phyloP scores from a whole-genome alignment of 2,888 invertebrate genomes.

The Stenotaenia linearis region DNA sequence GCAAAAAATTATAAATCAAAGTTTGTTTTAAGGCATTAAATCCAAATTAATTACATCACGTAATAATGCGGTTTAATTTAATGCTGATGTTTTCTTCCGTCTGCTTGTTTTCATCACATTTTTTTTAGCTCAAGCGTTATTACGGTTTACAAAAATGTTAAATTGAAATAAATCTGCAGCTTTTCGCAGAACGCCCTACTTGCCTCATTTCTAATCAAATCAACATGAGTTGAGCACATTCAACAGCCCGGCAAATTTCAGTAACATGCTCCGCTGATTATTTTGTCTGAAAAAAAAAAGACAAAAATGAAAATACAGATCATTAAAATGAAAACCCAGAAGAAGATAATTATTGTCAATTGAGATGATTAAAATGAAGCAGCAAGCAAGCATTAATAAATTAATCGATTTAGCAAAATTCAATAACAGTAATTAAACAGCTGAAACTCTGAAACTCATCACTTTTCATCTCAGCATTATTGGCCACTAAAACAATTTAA shows the following conservation, averaged over 20 bases:
- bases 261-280: slow-evolving; percentile 10
- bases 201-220: slow-evolving; percentile 20
- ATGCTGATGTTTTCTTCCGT: background rate
- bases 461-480: too few relatives aligned
- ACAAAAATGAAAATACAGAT: slow-evolving; percentile 10
- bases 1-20: background rate
- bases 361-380: background rate
- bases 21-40: background rate
- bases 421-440: background rate
- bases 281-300: background rate
- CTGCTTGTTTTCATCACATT: background rate
- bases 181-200: background rate
- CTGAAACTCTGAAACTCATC: too few relatives aligned
- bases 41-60: too few relatives aligned
- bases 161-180: slow-evolving; percentile 18
- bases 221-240: slow-evolving; percentile 10
- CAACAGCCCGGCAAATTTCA: slow-evolving; percentile 21
- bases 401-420: background rate
- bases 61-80: background rate
- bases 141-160: background rate
- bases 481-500: too few relatives aligned
- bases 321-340: background rate
- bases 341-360: slow-evolving; percentile 19
- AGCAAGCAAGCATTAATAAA: background rate
- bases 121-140: background rate